Evolutionary conservation across 2,797 vertebrate species (phyloP).

Genomic region (Dicrostonyx torquatus): DNA sequence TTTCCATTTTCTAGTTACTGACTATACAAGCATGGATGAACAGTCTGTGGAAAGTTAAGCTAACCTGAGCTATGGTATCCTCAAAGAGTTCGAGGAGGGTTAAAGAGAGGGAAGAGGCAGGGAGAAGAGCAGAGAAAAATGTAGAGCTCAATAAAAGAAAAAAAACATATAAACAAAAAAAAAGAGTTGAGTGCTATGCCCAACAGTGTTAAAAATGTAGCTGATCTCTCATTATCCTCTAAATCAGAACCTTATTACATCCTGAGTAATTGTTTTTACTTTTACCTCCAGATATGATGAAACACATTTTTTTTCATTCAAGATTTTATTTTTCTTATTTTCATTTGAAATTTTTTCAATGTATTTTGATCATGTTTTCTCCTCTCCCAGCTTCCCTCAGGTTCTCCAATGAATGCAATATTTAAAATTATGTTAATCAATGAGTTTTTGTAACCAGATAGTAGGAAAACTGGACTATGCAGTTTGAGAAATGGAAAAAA

Average conservation of each 20-base stretch:
- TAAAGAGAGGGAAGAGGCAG: no score
- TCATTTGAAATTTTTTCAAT: background rate
- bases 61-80: background rate
- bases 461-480: background rate
- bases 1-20: background rate
- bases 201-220: background rate
- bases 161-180: background rate
- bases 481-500: background rate
- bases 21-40: background rate
- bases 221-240: background rate
- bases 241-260: background rate
- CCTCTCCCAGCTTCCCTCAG: background rate
- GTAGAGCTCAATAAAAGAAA: no score
- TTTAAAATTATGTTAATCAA: background rate
- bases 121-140: no score
- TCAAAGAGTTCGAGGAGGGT: background rate
- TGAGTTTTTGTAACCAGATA: background rate
- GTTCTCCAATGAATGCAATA: background rate
- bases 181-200: background rate
- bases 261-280: background rate
- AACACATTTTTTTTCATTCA: background rate
- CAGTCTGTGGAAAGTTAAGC: background rate
- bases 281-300: background rate
- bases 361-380: background rate
- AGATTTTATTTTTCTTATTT: background rate